These are phyloP conservation scores for Mallotus villosus DNA, from an alignment of 2,797 vertebrate genomes.

Conservation along the genomic window DNA sequence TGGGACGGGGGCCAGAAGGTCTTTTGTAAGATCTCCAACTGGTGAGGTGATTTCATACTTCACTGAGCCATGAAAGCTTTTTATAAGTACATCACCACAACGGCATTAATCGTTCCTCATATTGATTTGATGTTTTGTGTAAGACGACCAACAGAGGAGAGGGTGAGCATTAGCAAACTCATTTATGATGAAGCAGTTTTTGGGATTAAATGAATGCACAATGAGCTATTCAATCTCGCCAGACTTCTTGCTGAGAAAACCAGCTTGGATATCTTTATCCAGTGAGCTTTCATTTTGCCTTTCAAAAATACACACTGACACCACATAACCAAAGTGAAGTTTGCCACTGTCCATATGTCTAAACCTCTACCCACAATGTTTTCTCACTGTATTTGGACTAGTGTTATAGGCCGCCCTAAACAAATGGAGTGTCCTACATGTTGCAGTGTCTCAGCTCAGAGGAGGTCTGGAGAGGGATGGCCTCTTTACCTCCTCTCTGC, in stretches of 20 bases:
- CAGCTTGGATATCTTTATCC: no score
- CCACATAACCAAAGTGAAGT: no score
- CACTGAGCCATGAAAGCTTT: slow-evolving; percentile 77
- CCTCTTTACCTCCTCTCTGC: no score
- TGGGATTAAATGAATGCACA: slow-evolving; percentile 12
- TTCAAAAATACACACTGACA: no score
- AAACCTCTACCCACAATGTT: no score
- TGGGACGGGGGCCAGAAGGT: slow-evolving; percentile 42
- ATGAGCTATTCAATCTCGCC: neutral
- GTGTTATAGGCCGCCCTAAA: no score
- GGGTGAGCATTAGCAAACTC: slow-evolving; percentile 49
- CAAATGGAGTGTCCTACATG: no score
- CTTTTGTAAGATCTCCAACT: slow-evolving; percentile 46
- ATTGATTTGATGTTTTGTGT: slow-evolving; percentile 69
- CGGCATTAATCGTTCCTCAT: slow-evolving; percentile 70
- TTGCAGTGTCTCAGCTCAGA: no score
- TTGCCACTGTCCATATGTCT: no score
- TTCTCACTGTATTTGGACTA: no score
- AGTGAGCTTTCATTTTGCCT: no score
- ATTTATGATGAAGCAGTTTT: slow-evolving; percentile 41
- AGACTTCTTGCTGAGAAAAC: neutral
- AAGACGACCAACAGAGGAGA: slow-evolving; percentile 43
- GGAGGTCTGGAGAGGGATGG: no score
- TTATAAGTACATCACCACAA: slow-evolving; percentile 70
- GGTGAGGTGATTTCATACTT: slow-evolving; percentile 77